A percentile compares a stretch with the other conserved stretches of the same genome.
Evolutionary conservation across 2,797 vertebrate genomes (phyloP).

Genomic region (Acropternis orthonyx): DNA sequence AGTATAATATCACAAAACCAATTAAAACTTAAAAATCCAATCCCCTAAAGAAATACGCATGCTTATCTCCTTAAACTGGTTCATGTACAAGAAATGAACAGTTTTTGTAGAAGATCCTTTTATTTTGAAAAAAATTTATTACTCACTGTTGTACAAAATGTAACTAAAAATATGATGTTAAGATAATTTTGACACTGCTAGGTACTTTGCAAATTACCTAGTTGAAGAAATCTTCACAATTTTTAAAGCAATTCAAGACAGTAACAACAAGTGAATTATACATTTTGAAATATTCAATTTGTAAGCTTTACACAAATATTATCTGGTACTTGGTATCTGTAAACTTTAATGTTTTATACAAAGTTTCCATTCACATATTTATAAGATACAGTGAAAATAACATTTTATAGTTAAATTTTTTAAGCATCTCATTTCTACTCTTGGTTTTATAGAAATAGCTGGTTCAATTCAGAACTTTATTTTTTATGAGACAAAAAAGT

Average conservation of each 20-base stretch:
- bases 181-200: neutral
- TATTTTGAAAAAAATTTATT: slow-evolving; percentile 65
- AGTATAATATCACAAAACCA: neutral
- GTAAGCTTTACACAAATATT: neutral
- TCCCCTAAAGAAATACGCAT: neutral
- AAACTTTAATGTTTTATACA: slow-evolving; percentile 23
- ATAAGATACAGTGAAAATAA: neutral
- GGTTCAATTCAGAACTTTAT: neutral
- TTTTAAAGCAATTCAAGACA: slow-evolving; percentile 23
- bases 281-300: neutral
- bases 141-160: slow-evolving; percentile 65
- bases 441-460: neutral
- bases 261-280: slow-evolving; percentile 17
- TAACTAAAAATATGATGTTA: slow-evolving; percentile 3
- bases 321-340: neutral
- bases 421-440: neutral
- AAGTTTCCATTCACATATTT: neutral
- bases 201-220: neutral
- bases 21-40: neutral
- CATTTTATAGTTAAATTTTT: neutral
- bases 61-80: neutral
- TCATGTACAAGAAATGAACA: neutral
- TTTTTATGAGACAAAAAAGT: neutral
- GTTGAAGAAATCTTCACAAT: neutral
- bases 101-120: slow-evolving; percentile 8